Conservation (phyloP, 2,113 vertebrate species). For the Rhagologus leucostigma region DNA sequence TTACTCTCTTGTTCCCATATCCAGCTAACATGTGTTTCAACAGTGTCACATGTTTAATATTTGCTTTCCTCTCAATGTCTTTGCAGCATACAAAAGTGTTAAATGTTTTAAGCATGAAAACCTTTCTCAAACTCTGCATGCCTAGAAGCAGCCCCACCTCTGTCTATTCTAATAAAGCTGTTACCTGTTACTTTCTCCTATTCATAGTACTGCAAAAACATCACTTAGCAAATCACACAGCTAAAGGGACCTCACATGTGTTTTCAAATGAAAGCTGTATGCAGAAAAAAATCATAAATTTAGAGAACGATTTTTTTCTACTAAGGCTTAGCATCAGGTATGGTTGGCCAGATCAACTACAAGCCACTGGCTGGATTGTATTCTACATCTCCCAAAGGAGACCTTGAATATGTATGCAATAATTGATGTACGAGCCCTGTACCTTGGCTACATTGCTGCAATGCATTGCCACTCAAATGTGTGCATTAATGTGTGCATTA, state of each 20-base stretch:
- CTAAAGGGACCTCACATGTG: not conserved
- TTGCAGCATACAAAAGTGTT: not conserved
- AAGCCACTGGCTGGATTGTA: not conserved
- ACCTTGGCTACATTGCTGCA: not conserved
- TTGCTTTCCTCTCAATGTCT: not conserved
- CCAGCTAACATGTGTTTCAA: not conserved
- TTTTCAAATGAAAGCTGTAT: not conserved
- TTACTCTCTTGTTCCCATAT: not conserved
- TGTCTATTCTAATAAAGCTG: not conserved
- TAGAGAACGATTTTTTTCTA: not conserved
- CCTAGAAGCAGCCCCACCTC: not conserved
- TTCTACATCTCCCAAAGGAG: not conserved
- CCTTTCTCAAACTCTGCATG: not conserved
- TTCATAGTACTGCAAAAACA: not conserved
- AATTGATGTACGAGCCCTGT: not conserved
- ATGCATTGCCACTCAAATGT: not conserved
- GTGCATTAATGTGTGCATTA: not conserved
- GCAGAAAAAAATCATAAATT: not conserved
- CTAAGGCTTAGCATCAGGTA: not conserved
- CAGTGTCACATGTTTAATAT: not conserved
- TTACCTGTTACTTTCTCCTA: not conserved
- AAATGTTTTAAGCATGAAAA: not conserved
- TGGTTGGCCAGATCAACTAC: not conserved
- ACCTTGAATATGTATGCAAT: not conserved
- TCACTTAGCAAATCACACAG: not conserved